Conservation (phyloP, 2,797 vertebrate species). For the Chelmon rostratus region DNA sequence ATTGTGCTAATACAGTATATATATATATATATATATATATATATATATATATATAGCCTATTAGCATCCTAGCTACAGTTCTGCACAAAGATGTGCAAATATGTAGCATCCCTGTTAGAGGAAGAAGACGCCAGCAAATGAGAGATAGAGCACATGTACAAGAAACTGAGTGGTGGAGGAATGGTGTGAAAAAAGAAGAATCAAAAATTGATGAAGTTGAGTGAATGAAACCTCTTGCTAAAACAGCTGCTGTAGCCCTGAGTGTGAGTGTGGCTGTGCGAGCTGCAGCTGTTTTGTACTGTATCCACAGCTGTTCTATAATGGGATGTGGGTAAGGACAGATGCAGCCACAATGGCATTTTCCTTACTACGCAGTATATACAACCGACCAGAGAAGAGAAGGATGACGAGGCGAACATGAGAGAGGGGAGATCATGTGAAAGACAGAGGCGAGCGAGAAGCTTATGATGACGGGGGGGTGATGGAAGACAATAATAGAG, state of each 20-base stretch:
- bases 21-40: too few species aligned
- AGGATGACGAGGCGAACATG: not conserved
- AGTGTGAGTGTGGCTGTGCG: constrained; percentile 23
- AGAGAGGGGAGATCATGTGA: not conserved
- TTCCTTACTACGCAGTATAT: not conserved
- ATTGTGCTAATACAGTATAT: too few species aligned
- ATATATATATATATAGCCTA: not conserved
- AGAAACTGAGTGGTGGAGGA: constrained; percentile 15
- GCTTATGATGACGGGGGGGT: not conserved
- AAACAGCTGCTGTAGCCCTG: constrained; percentile 52
- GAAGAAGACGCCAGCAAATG: constrained; percentile 8
- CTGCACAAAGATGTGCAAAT: not conserved
- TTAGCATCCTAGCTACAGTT: not conserved
- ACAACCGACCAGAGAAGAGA: constrained; percentile 20
- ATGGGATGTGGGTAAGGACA: not conserved
- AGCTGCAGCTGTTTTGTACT: constrained; percentile 45
- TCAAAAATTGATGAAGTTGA: constrained; percentile 59
- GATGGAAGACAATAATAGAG: constrained; percentile 40
- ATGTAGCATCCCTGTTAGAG: not conserved
- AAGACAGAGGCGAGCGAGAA: not conserved
- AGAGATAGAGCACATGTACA: constrained; percentile 7
- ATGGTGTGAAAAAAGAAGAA: constrained; percentile 14
- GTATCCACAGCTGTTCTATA: constrained; percentile 35
- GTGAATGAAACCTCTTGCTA: constrained; percentile 50
- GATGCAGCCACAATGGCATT: not conserved